A percentile compares a stretch with the other conserved stretches of the same genome.
Conservation (phyloP, 2,888 invertebrate species). For the Alsophila aescularia region DNA sequence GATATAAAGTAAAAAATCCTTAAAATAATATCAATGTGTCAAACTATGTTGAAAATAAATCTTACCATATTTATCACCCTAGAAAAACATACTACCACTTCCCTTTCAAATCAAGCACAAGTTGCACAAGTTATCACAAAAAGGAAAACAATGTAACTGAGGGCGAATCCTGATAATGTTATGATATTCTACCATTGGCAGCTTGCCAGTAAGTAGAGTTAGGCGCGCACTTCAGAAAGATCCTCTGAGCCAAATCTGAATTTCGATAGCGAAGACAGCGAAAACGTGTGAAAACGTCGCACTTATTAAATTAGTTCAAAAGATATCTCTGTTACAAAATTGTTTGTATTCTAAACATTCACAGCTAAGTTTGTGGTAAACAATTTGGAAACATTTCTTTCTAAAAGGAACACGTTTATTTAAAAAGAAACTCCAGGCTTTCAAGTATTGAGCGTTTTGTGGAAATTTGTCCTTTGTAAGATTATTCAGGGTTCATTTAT, state of each 20-base stretch:
- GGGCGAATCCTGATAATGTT: conserved; percentile 49
- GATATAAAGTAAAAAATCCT: not conserved
- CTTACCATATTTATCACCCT: not conserved
- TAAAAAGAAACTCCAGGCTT: not conserved
- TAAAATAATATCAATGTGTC: not conserved
- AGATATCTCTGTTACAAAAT: conserved; percentile 14
- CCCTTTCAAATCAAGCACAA: conserved; percentile 13
- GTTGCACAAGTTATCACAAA: conserved; percentile 33
- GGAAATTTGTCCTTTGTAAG: too few relatives aligned
- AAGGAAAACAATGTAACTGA: conserved; percentile 33
- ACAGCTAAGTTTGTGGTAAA: not conserved
- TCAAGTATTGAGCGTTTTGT: not conserved
- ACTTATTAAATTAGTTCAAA: conserved; percentile 52
- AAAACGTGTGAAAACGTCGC: conserved; percentile 41
- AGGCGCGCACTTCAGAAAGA: conserved; percentile 33
- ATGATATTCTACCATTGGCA: conserved; percentile 66
- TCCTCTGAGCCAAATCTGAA: conserved; percentile 53
- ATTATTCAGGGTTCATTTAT: too few relatives aligned
- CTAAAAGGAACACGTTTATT: not conserved
- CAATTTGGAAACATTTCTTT: conserved; percentile 1
- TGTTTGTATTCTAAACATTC: not conserved
- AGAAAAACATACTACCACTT: conserved; percentile 15
- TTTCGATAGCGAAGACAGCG: conserved; percentile 52
- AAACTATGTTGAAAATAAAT: not conserved
- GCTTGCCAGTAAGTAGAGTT: conserved; percentile 56